These are phyloP conservation scores for Seira musarum DNA, from an alignment of 2,888 invertebrate genomes.

Conservation along the genomic window DNA sequence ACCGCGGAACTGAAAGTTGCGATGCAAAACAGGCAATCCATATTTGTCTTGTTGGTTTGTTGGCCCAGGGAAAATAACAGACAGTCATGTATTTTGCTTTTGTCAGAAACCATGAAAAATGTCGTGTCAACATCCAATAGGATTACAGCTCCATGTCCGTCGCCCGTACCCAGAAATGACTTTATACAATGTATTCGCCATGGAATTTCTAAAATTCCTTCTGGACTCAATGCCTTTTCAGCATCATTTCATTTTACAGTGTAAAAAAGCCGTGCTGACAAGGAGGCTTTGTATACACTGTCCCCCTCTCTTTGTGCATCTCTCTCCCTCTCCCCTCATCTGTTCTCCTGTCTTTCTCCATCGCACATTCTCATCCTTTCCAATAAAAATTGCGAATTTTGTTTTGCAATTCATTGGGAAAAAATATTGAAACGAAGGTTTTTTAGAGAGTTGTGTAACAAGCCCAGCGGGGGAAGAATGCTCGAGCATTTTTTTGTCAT, in stretches of 20 bases:
- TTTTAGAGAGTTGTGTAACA: background rate
- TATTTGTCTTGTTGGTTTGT: background rate
- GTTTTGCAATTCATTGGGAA: background rate
- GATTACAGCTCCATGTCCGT: background rate
- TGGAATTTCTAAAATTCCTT: background rate
- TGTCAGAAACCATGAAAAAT: slow-evolving; percentile 57
- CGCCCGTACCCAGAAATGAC: too few species aligned
- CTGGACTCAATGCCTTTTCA: background rate
- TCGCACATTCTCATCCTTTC: background rate
- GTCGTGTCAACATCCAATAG: slow-evolving; percentile 46
- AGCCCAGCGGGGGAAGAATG: too few species aligned
- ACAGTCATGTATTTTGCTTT: slow-evolving; percentile 40
- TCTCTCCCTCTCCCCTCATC: background rate
- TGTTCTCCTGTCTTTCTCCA: background rate
- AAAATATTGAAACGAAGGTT: background rate
- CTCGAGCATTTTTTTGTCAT: background rate
- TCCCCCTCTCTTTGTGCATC: background rate
- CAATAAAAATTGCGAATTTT: background rate
- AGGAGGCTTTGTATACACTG: background rate
- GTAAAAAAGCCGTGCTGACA: background rate
- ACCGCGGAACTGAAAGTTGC: background rate
- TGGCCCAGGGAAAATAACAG: background rate
- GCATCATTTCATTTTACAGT: background rate
- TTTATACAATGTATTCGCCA: background rate
- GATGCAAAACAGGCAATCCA: background rate